Evolutionary conservation across 2,113 vertebrate genomes (phyloP), one percentile per base, ranked within the genome.

Genomic region (Alethe diademata): DNA sequence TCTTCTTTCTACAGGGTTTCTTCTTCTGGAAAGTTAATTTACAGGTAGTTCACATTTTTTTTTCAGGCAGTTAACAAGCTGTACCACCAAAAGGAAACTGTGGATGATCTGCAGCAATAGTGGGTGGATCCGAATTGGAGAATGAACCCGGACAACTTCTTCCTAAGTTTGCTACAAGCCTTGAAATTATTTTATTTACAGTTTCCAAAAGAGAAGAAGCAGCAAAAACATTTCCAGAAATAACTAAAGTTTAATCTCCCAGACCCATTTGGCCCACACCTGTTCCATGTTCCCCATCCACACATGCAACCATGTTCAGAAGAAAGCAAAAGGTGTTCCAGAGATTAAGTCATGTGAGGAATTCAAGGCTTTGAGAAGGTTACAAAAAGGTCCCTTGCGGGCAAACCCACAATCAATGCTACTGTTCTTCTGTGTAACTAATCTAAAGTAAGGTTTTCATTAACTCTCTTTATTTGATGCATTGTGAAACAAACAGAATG

Each of bases 401-500:
- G 35, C 62, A 88, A 58, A 84, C 14, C 70, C 62, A 43, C 9
- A 3, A 79, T 94, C 84, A 94, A 4, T 82, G 84, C 38, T 74
- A 78, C 90, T 79, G 66, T 85, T 96, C n/a, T 91, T 94, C 81
- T 79, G 42, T 73, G 81, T 43, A 82, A 73, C 66, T 93, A 91
- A 89, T 92, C 74, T 88, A 65, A 93, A 88, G 64, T 66, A 92
- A 91, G 81, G 66, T 91, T 91, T 95, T 85, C 87, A 88, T 94
- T 95, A 92, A 85, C 58, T 76, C 73, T 36, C 64, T 84, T 65
- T 82, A 76, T 84, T 96, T 93, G 87, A 70, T 91, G 74, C 33
- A 90, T 76, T 85, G 74, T 87, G 93, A 87, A 95, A 65, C 33
- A 92, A 95, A 91, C 23, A 0, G 0, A 81, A 87, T 89, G 24